phyloP scores from a whole-genome alignment of 2,888 invertebrate species.

The Thymelicus acteon region DNA sequence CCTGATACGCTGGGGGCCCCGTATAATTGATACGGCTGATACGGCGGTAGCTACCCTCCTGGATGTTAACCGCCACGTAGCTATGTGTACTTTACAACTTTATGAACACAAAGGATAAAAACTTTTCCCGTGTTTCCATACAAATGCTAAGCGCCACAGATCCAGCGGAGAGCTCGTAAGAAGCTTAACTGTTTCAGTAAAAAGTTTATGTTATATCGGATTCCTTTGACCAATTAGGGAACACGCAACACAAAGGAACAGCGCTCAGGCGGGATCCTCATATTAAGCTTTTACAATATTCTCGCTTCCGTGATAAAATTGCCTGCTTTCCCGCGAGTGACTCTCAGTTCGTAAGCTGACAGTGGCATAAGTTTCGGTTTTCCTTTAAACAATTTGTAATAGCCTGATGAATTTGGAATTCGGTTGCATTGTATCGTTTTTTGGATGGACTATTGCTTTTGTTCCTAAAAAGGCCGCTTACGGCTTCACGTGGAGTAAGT shows the following conservation, averaged over 20 bases:
- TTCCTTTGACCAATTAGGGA: conserved; percentile 32
- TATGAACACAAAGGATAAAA: background rate
- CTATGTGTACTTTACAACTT: background rate
- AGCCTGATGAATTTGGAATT: too few relatives aligned
- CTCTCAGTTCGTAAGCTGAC: too few relatives aligned
- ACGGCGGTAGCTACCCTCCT: too few relatives aligned
- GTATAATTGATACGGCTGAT: too few relatives aligned
- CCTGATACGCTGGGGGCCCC: too few relatives aligned
- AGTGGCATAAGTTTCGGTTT: too few relatives aligned
- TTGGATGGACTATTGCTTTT: too few relatives aligned
- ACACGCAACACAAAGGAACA: conserved; percentile 27
- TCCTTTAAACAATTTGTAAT: too few relatives aligned
- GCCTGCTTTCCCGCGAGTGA: background rate
- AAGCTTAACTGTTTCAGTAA: conserved; percentile 22
- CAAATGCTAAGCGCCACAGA: background rate
- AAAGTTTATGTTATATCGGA: conserved; percentile 21
- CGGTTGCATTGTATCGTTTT: too few relatives aligned
- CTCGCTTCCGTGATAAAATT: conserved; percentile 2
- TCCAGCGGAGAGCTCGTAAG: conserved; percentile 5
- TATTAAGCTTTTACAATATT: conserved; percentile 31
- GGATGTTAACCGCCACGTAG: too few relatives aligned
- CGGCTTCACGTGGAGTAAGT: too few relatives aligned
- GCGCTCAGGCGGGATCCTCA: conserved; percentile 16
- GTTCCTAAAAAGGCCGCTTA: too few relatives aligned
- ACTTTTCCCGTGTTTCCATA: background rate